Evolutionary conservation across 2,888 invertebrate genomes (phyloP), one percentile per base, ranked within the genome.

Genomic region (Stenolophus ochropezus): DNA sequence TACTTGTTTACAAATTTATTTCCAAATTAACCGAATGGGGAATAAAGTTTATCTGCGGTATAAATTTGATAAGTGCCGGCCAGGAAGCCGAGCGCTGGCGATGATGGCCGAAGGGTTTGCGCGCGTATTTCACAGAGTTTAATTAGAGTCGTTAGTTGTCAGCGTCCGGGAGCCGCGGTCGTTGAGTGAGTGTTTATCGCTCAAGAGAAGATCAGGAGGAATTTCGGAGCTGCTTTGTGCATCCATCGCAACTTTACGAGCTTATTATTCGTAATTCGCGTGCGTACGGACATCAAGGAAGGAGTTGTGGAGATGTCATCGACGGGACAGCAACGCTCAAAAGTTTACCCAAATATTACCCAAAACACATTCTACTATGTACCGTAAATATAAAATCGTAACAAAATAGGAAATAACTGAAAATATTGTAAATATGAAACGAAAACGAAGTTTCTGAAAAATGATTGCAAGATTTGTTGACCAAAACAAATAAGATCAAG

Each of bases 181-280:
- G 71, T n/a, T 25, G 71, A 71, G 71, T 69, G 69, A 69, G 79
- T 79, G 79, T 79, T 79, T 79, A 79, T 79, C 49, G 65, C 61
- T 61, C 27, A 25, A 61, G 27, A 61, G 23, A 23, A 61, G 61
- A 61, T 33, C 65, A 69, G 42, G 6, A 8, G 65, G 65, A 69
- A 69, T 69, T 69, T 69, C 33, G 33, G 65, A 33, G 42, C 33
- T 33, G 53, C 79, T 27, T 51, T 79, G 61, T 71, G 33, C 69
- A 71, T 79, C 79, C 16, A 79, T 79, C 16, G 79, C 27, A 77
- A 77, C 47, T 77, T 77, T 77, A 77, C 77, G 77, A 77, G 58
- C 58, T 47, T 61, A 77, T 77, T 77, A 71, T 79, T 79, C 65
- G 79, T 51, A 69, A 71, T 79, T 79, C 71, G 69, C 69, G 79